Conservation (phyloP, 1,140 invertebrate species). For the Drosophila neocordata region DNA sequence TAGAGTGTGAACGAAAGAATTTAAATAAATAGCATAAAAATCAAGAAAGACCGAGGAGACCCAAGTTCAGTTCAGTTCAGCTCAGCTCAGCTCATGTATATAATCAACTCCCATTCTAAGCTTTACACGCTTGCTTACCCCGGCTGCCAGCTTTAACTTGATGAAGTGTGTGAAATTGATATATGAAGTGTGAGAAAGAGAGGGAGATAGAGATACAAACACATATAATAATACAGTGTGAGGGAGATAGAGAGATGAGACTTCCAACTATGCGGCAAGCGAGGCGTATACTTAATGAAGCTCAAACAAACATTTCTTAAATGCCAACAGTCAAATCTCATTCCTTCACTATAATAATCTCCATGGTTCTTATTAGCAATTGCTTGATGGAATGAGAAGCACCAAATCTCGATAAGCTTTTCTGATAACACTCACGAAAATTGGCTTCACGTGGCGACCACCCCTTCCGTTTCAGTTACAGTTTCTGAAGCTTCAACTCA, state of each 20-base stretch:
- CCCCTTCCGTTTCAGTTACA: too few species aligned
- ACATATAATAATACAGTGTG: neutral
- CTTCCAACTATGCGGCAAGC: neutral
- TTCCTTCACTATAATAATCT: neutral
- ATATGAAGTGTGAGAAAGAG: conserved; percentile 30
- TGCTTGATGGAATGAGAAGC: conserved; percentile 9
- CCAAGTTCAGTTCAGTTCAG: too few species aligned
- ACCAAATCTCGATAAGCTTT: conserved; percentile 43
- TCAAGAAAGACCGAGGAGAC: too few species aligned
- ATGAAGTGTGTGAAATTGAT: conserved; percentile 66
- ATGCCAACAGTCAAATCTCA: conserved; percentile 2
- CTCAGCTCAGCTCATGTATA: conserved; percentile 48
- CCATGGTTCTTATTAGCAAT: conserved; percentile 41
- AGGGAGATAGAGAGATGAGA: neutral
- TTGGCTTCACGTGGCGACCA: conserved; percentile 53
- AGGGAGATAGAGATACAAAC: neutral
- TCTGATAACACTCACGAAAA: conserved; percentile 48
- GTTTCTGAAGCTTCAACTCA: neutral
- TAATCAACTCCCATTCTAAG: conserved; percentile 47
- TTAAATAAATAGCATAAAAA: conserved; percentile 76
- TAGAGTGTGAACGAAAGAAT: conserved; percentile 46
- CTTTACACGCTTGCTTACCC: conserved; percentile 23
- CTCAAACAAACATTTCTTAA: neutral
- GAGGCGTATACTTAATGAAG: conserved; percentile 28
- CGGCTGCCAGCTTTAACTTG: conserved; percentile 20